These are phyloP conservation scores for Phainopepla nitens DNA, from an alignment of 2,113 vertebrate genomes.

Conservation along the genomic window DNA sequence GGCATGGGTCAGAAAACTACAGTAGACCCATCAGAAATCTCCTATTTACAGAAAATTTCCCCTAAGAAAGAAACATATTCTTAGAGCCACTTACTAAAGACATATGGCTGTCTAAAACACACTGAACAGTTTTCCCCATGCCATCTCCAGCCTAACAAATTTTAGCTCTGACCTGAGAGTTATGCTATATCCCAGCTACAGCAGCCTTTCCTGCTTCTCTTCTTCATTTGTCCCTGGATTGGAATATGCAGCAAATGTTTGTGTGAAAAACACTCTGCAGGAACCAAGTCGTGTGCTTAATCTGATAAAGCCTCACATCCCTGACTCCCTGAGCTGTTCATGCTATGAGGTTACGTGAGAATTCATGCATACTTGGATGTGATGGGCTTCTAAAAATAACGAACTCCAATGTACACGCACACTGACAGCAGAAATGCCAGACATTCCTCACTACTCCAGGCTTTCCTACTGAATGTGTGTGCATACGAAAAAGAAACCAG, in stretches of 20 bases:
- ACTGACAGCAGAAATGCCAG: conserved; percentile 57
- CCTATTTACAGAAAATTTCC: neutral
- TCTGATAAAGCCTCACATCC: conserved; percentile 19
- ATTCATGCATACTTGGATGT: conserved; percentile 54
- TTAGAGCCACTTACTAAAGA: neutral
- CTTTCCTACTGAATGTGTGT: neutral
- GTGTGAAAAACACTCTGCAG: neutral
- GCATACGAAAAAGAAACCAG: neutral
- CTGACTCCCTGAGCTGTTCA: neutral
- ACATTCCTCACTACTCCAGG: conserved; percentile 28
- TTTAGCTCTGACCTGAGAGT: neutral
- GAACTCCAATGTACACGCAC: neutral
- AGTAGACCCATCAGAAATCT: neutral
- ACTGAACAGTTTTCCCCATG: neutral
- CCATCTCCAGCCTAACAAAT: neutral
- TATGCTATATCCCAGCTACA: neutral
- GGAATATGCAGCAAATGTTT: neutral
- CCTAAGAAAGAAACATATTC: neutral
- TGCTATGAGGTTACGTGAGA: conserved; percentile 54
- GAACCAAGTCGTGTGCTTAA: neutral
- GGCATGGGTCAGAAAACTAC: neutral
- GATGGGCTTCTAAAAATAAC: conserved; percentile 57
- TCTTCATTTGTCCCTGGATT: neutral
- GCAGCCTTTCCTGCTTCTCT: neutral
- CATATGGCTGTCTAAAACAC: neutral